Percentiles rank a stretch among this genome's conserved stretches.
These are phyloP conservation scores for Limulus polyphemus DNA, from an alignment of 2,888 invertebrate species.

Conservation along the genomic window DNA sequence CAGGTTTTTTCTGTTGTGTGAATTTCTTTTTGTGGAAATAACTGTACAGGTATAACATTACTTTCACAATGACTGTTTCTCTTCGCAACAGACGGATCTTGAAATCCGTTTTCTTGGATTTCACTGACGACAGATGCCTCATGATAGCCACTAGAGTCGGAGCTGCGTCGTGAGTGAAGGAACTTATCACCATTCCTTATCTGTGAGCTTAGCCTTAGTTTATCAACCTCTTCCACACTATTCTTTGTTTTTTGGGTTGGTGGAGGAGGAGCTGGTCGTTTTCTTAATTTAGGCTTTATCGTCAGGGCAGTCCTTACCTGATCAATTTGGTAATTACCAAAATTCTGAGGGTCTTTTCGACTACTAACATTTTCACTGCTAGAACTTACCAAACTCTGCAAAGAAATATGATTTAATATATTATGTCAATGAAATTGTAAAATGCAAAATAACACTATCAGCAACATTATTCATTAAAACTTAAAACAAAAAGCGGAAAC, in stretches of 20 bases:
- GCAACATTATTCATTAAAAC: too few species aligned
- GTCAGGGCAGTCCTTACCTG: conserved; percentile 30
- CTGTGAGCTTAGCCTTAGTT: too few species aligned
- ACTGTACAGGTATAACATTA: too few species aligned
- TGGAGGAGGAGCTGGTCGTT: conserved; percentile 37
- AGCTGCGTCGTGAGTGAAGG: conserved; percentile 53
- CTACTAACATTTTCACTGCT: conserved; percentile 42
- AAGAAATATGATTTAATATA: too few species aligned
- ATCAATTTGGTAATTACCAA: conserved; percentile 32
- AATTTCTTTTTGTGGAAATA: too few species aligned
- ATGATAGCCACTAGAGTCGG: conserved; percentile 59
- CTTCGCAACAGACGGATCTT: conserved; percentile 17
- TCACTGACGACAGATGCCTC: conserved; percentile 54
- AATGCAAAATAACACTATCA: too few species aligned
- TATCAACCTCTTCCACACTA: too few species aligned
- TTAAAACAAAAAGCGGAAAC: conserved; percentile 13
- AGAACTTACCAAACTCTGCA: conserved; percentile 35
- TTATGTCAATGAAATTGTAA: too few species aligned
- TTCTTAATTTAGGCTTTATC: conserved; percentile 22
- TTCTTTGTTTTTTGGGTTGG: conserved; percentile 21
- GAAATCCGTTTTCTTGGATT: conserved; percentile 39
- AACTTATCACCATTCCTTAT: too few species aligned
- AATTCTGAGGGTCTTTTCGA: conserved; percentile 44
- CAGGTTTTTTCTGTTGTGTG: too few species aligned
- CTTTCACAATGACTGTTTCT: conserved; percentile 2